phyloP scores from a whole-genome alignment of 2,113 vertebrate genomes.

The Neolamprologus ventralis region DNA sequence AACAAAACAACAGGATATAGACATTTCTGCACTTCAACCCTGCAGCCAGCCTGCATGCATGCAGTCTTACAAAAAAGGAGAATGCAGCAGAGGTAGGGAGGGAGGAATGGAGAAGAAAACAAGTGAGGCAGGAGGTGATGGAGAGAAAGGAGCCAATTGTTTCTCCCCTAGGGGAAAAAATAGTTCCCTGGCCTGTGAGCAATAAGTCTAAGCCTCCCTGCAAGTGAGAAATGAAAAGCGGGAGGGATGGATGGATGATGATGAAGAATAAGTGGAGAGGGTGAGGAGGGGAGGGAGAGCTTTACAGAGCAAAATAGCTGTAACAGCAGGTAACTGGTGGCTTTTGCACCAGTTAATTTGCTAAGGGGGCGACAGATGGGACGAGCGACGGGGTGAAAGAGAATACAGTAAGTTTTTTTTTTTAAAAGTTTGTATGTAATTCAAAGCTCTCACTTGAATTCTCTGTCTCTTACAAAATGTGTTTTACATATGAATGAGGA shows the following conservation, averaged over 20 bases:
- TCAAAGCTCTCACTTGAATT: background rate
- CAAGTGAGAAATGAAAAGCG: constrained; percentile 25
- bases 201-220: constrained; percentile 42
- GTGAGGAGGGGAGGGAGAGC: background rate
- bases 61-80: constrained; percentile 15
- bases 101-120: constrained; percentile 26
- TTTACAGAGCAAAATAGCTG: background rate
- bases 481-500: background rate
- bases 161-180: constrained; percentile 27
- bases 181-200: constrained; percentile 50
- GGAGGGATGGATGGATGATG: constrained; percentile 18
- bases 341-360: constrained; percentile 21
- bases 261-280: background rate
- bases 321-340: constrained; percentile 39
- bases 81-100: background rate
- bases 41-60: background rate
- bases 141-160: constrained; percentile 55
- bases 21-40: background rate
- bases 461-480: background rate
- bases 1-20: background rate
- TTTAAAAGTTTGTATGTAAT: background rate
- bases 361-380: background rate
- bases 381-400: background rate
- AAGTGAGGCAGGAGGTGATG: constrained; percentile 17
- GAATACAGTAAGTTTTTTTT: background rate